A percentile compares a stretch with the other conserved stretches of the same genome.
These are phyloP conservation scores for Phyllopteryx taeniolatus DNA, from an alignment of 2,113 vertebrate species.

Conservation along the genomic window DNA sequence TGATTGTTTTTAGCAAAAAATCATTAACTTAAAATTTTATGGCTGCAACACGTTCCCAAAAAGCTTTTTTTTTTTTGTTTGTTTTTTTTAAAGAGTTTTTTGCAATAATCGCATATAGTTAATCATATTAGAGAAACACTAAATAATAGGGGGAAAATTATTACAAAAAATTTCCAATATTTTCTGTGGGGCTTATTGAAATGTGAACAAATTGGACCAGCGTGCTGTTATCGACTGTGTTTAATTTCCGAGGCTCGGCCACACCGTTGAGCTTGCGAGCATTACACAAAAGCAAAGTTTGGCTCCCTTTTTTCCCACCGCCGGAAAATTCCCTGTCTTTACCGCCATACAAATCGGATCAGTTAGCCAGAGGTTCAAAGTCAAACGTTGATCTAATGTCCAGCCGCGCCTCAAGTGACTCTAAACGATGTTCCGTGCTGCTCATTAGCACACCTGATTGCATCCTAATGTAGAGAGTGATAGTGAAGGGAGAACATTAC, in stretches of 20 bases:
- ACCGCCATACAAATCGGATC: conserved; percentile 36
- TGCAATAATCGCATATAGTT: no score
- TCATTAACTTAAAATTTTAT: no score
- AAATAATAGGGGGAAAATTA: no score
- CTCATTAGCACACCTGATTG: conserved; percentile 36
- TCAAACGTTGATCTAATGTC: conserved; percentile 22
- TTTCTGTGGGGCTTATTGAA: neutral
- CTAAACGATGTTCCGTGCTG: conserved; percentile 34
- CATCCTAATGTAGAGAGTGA: conserved; percentile 1
- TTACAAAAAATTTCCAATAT: neutral
- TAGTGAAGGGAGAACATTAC: conserved; percentile 33
- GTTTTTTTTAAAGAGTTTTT: no score
- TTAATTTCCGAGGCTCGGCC: neutral
- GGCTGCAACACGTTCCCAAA: no score
- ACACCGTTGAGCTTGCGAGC: neutral
- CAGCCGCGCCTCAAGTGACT: conserved; percentile 23
- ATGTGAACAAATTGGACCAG: neutral
- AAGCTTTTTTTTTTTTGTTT: no score
- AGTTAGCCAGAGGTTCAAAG: conserved; percentile 26
- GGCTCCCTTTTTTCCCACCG: conserved; percentile 7
- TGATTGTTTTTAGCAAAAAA: no score
- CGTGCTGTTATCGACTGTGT: neutral
- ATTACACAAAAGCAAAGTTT: neutral
- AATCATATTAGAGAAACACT: no score
- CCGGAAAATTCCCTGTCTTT: neutral